Evolutionary conservation across 2,113 vertebrate species (phyloP).

Genomic region (Calidris pygmaea): DNA sequence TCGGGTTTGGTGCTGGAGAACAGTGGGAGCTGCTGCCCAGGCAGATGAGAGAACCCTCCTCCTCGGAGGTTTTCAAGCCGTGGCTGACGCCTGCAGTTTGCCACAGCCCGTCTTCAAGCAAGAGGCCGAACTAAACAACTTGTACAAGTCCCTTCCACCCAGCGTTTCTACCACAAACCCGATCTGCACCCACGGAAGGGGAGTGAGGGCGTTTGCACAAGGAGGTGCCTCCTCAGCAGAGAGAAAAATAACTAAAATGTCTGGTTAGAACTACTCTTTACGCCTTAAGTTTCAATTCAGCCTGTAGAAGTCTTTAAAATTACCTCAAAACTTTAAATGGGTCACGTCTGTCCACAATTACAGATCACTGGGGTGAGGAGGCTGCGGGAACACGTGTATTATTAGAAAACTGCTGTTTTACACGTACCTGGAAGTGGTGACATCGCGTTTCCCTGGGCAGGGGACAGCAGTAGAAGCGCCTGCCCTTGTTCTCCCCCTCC

Average conservation of each 20-base stretch:
- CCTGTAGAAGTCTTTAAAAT: neutral
- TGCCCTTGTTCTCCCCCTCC: constrained; percentile 88
- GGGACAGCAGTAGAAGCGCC: constrained; percentile 87
- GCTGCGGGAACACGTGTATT: neutral
- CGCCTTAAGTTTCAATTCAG: neutral
- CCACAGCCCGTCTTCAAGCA: neutral
- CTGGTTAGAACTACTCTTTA: neutral
- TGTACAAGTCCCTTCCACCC: neutral
- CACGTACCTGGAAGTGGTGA: constrained; percentile 87
- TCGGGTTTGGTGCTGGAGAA: neutral
- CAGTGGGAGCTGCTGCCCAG: neutral
- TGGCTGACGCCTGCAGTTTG: neutral
- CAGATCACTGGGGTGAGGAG: neutral
- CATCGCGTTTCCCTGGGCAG: constrained; percentile 82
- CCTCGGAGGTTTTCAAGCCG: neutral
- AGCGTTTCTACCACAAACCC: neutral
- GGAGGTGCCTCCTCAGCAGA: neutral
- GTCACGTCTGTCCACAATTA: neutral
- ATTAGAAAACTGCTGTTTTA: neutral
- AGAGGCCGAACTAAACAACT: neutral
- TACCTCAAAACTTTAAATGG: neutral
- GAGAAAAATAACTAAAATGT: neutral
- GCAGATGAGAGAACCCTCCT: neutral
- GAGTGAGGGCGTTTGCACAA: neutral
- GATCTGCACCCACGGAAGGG: neutral